These are phyloP conservation scores for Periparus ater DNA, from an alignment of 2,797 vertebrate species.

Conservation along the genomic window DNA sequence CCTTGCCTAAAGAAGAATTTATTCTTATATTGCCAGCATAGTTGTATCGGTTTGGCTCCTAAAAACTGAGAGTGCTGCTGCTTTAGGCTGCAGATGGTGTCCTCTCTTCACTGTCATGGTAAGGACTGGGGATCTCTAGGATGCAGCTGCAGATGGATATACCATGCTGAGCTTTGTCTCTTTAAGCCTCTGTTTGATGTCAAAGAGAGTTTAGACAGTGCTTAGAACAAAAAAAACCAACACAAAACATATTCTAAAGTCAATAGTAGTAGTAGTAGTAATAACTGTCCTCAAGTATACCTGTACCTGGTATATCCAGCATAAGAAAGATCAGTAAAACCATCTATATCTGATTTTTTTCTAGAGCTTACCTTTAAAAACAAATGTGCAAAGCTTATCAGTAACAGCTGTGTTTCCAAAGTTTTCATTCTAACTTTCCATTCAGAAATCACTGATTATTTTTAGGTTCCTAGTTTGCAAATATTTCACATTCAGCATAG, in stretches of 20 bases:
- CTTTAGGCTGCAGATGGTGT: neutral
- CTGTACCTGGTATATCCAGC: neutral
- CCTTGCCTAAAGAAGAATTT: neutral
- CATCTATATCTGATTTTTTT: neutral
- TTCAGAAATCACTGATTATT: neutral
- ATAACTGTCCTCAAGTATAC: neutral
- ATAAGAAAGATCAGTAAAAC: neutral
- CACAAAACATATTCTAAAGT: neutral
- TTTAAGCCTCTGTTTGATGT: neutral
- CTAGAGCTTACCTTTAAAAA: neutral
- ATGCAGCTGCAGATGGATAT: neutral
- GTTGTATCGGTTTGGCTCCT: neutral
- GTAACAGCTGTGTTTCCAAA: neutral
- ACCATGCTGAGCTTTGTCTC: neutral
- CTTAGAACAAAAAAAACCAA: neutral
- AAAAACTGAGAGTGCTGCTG: neutral
- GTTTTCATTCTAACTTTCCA: neutral
- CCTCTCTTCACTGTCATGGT: rapidly evolving
- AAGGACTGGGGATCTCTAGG: neutral
- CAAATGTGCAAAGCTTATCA: neutral
- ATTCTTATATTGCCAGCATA: neutral
- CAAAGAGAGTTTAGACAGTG: neutral
- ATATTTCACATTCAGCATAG: neutral
- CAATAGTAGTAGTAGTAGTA: too few relatives aligned
- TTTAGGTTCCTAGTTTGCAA: neutral